phyloP scores from a whole-genome alignment of 2,113 vertebrate species.

The Mesembrinibis cayennensis region DNA sequence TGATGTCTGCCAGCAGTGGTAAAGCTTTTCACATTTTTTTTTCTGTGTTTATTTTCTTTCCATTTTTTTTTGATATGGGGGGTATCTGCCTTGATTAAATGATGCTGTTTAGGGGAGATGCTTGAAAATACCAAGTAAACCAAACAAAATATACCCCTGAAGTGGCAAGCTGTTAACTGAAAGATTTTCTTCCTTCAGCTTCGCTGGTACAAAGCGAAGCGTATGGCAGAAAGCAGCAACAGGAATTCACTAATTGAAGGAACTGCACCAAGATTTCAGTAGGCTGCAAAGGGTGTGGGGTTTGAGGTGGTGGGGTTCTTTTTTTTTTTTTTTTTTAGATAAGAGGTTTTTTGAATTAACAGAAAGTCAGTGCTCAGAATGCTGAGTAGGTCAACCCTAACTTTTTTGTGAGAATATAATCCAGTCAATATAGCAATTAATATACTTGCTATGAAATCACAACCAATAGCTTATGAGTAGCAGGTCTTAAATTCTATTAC shows the following conservation, averaged over 20 bases:
- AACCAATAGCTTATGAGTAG: neutral
- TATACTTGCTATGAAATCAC: neutral
- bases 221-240: neutral
- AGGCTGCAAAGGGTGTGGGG: neutral
- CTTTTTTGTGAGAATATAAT: neutral
- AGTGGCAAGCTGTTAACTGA: neutral
- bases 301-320: neutral
- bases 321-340: neutral
- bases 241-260: neutral
- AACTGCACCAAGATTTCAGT: neutral
- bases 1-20: neutral
- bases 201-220: neutral
- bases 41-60: neutral
- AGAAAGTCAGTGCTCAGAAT: neutral
- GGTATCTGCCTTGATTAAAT: neutral
- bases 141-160: neutral
- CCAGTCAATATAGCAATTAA: neutral
- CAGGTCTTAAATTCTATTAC: neutral
- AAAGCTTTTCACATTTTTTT: neutral
- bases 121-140: neutral
- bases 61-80: fast-evolving
- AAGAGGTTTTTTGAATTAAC: neutral
- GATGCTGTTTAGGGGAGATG: neutral
- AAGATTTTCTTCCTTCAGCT: neutral
- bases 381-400: neutral